Percentiles rank a stretch among this genome's conserved stretches.
Conservation (phyloP, 1,140 invertebrate species). For the Radopholus similis region DNA sequence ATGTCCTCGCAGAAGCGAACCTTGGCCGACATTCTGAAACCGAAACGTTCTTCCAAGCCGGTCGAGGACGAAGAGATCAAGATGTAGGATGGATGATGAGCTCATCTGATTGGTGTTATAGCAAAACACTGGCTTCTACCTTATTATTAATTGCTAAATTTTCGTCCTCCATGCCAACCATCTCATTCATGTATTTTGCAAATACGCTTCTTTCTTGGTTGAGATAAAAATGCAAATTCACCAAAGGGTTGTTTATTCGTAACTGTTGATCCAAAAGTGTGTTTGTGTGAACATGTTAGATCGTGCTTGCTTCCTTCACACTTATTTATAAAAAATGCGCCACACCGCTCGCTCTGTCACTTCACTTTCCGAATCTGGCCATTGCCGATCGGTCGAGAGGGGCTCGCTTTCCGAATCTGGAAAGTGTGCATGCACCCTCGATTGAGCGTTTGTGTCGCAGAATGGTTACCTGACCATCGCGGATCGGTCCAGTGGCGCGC, state of each 20-base stretch:
- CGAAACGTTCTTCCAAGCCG: not conserved
- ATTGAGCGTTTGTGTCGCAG: not conserved
- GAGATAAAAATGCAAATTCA: too few species aligned
- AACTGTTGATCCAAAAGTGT: too few species aligned
- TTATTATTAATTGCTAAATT: too few species aligned
- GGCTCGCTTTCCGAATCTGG: constrained; percentile 17
- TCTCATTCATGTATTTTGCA: too few species aligned
- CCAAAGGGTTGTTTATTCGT: too few species aligned
- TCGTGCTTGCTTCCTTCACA: too few species aligned
- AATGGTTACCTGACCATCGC: constrained; percentile 10
- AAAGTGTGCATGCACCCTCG: not conserved
- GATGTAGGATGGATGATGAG: not conserved
- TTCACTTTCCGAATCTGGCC: not conserved
- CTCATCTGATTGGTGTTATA: too few species aligned
- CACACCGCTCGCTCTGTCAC: not conserved
- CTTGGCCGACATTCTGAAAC: constrained; percentile 11
- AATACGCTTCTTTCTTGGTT: too few species aligned
- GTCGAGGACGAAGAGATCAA: not conserved
- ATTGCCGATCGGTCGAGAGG: constrained; percentile 11
- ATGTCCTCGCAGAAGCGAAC: too few species aligned
- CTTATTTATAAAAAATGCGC: not conserved
- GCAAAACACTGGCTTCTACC: too few species aligned
- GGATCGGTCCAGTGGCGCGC: constrained; percentile 10
- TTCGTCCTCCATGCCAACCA: too few species aligned
- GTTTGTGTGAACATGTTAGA: too few species aligned